phyloP scores from a whole-genome alignment of 2,888 invertebrate genomes.

The Cyclophora albipunctata region DNA sequence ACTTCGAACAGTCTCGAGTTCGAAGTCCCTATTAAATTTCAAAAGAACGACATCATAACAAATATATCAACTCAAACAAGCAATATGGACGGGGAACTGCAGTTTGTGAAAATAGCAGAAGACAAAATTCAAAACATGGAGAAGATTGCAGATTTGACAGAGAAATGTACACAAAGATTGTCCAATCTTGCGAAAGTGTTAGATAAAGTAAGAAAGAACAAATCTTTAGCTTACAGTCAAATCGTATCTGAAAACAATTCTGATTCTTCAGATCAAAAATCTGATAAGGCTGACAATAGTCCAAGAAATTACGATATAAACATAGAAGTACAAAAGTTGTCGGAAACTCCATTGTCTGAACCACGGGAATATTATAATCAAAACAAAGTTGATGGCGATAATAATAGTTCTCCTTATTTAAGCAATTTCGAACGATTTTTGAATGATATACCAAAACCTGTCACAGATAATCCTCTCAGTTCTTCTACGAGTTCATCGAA shows the following conservation, averaged over 20 bases:
- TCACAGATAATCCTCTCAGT: slow-evolving; percentile 21
- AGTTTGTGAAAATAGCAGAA: slow-evolving; percentile 56
- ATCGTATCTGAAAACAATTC: slow-evolving; percentile 51
- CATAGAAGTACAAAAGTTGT: slow-evolving; percentile 12
- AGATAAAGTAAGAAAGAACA: slow-evolving; percentile 65
- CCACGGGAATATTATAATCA: slow-evolving; percentile 10
- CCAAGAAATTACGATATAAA: slow-evolving; percentile 5
- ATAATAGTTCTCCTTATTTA: slow-evolving; percentile 10
- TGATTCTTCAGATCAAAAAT: slow-evolving; percentile 48
- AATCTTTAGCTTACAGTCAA: slow-evolving; percentile 56
- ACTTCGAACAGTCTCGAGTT: too few relatives aligned
- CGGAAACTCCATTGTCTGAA: slow-evolving; percentile 19
- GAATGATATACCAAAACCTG: slow-evolving; percentile 51
- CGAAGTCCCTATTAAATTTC: slow-evolving; percentile 1
- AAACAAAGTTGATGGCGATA: slow-evolving; percentile 9
- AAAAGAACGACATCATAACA: slow-evolving; percentile 25
- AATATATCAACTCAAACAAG: slow-evolving; percentile 55
- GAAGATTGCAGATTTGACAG: slow-evolving; percentile 65
- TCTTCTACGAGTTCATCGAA: slow-evolving; percentile 10
- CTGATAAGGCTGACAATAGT: slow-evolving; percentile 29
- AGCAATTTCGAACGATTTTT: slow-evolving; percentile 40
- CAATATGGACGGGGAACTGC: slow-evolving; percentile 40
- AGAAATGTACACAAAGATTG: slow-evolving; percentile 64
- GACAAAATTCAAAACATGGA: slow-evolving; percentile 67
- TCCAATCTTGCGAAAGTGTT: slow-evolving; percentile 64